Conservation (phyloP, 2,113 vertebrate species). For the Penelope pileata region DNA sequence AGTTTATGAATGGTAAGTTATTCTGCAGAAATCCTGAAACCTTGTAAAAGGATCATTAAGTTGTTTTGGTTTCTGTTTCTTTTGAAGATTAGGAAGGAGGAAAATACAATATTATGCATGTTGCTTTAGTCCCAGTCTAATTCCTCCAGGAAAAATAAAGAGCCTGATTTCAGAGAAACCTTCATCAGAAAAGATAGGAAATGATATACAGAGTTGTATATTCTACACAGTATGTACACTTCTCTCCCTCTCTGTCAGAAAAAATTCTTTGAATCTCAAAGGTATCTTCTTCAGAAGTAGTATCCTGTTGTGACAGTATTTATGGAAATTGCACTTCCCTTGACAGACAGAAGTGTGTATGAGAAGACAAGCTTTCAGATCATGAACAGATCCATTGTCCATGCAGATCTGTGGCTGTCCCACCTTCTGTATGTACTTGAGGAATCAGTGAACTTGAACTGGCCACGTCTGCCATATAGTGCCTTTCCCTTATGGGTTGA, state of each 20-base stretch:
- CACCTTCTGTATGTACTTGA: neutral
- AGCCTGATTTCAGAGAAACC: neutral
- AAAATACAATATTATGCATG: neutral
- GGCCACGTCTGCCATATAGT: neutral
- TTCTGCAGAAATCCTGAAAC: neutral
- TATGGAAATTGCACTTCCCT: neutral
- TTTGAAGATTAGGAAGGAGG: neutral
- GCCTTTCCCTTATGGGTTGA: neutral
- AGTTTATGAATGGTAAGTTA: neutral
- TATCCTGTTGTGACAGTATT: neutral
- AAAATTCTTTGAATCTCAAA: neutral
- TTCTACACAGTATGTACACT: neutral
- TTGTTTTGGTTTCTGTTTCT: neutral
- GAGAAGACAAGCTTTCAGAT: neutral
- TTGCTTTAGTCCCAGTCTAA: neutral
- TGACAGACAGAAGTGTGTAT: neutral
- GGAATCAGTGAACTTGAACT: neutral
- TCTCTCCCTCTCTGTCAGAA: neutral
- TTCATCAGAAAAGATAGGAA: neutral
- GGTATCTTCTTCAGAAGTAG: neutral
- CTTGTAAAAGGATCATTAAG: neutral
- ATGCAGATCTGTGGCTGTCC: accelerated
- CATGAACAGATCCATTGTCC: neutral
- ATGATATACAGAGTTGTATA: neutral
- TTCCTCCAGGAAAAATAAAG: accelerated